Evolutionary conservation across 2,888 invertebrate species (phyloP), one percentile per base, ranked within the genome.

Genomic region (Rhagophthalmus giganteus): DNA sequence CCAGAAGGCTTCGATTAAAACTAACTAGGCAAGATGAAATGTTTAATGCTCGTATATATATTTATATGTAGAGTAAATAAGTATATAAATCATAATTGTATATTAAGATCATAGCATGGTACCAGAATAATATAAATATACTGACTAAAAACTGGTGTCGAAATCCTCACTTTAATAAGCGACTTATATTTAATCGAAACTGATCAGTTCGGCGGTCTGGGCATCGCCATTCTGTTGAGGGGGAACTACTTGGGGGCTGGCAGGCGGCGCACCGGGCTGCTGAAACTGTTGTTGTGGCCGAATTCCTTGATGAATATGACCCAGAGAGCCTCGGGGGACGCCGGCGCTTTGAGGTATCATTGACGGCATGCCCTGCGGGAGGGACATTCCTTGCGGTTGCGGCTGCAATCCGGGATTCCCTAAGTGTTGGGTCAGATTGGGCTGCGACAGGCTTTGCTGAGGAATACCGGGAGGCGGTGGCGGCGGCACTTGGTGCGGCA

Each of bases 161-260:
- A n/a, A n/a, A n/a, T n/a, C n/a, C n/a, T n/a, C n/a, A n/a, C n/a
- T n/a, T n/a, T n/a, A n/a, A n/a, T n/a, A n/a, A n/a, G n/a, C n/a
- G n/a, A n/a, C n/a, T n/a, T n/a, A 38, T 14, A 10, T 25, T 81
- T 79, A 90, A 78, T 90, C 90, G 63, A 91, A 91, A 69, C 85
- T 86, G 59, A 91, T 91, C 25, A 91, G 78, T 74, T 90, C 90
- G 9, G 87, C 90, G 1, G 88, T 88, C 63, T 81, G 79, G 1
- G 81, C 77, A 32, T 78, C 76, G 11, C 69, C 70, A 16, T 73
- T 69, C 68, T 72, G 51, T 65, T 73, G 46, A 62, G 70, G 48
- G 44, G 45, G 64, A 6, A 33, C 54, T n/a, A 58, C 56, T 40
- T 61, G 67, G 10, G 63, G 65, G 27, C 56, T 58, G 6, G 62